These are phyloP conservation scores for Leptoclinus maculatus DNA, from an alignment of 2,797 vertebrate species.

Conservation along the genomic window DNA sequence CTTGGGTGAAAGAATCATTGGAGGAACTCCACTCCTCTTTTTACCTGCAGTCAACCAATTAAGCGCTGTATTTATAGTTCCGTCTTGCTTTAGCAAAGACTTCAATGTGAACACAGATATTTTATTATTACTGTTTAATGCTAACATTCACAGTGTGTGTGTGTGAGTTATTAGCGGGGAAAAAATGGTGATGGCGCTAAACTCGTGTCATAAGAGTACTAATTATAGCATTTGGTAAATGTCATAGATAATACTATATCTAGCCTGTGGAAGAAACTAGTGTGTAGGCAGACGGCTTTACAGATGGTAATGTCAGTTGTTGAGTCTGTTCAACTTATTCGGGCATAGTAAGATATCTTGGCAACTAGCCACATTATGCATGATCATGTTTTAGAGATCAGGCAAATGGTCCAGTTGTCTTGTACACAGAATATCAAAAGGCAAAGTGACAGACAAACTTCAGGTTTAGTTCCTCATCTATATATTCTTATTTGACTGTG, in stretches of 20 bases:
- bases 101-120: neutral
- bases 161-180: constrained; percentile 3
- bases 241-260: neutral
- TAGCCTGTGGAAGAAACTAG: neutral
- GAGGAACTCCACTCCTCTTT: constrained; percentile 3
- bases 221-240: neutral
- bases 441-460: neutral
- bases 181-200: neutral
- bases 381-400: neutral
- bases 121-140: neutral
- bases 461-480: neutral
- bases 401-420: neutral
- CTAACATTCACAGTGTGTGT: constrained; percentile 9
- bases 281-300: neutral
- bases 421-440: constrained; percentile 5
- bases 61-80: constrained; percentile 15
- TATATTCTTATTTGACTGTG: neutral
- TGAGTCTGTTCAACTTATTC: neutral
- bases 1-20: constrained; percentile 29
- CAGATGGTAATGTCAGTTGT: neutral
- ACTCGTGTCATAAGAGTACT: neutral
- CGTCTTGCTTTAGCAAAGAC: neutral
- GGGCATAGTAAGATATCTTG: neutral
- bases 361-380: neutral
- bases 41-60: constrained; percentile 31